Percentiles rank a stretch among this genome's conserved stretches.
These are phyloP conservation scores for Piscicola geometra DNA, from an alignment of 2,888 invertebrate genomes.

Conservation along the genomic window DNA sequence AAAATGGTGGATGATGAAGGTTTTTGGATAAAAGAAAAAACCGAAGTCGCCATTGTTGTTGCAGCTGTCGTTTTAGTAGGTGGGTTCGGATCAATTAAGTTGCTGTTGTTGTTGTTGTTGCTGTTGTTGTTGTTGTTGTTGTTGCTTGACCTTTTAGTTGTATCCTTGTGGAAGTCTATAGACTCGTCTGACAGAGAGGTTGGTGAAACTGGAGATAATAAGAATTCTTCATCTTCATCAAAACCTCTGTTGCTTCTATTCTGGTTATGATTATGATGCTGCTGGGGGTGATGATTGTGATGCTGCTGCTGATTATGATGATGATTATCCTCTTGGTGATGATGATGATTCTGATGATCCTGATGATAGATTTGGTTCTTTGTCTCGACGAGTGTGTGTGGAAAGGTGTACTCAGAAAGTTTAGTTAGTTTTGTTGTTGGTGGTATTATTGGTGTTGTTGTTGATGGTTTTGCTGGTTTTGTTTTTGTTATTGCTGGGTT, in stretches of 20 bases:
- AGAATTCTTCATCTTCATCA: not conserved
- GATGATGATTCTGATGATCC: not conserved
- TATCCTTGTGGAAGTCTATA: not conserved
- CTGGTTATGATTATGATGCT: not conserved
- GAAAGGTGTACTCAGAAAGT: too few species aligned
- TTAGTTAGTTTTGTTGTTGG: too few species aligned
- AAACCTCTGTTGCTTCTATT: not conserved
- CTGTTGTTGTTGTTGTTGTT: not conserved
- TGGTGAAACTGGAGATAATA: not conserved
- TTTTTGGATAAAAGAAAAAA: too few species aligned
- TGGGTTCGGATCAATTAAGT: not conserved
- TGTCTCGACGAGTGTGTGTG: too few species aligned
- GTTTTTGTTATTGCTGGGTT: too few species aligned
- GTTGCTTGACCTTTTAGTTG: not conserved
- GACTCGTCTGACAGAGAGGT: not conserved
- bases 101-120: not conserved
- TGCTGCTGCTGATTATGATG: not conserved
- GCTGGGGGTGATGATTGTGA: not conserved
- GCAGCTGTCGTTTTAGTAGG: not conserved
- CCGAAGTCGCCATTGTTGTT: too few species aligned
- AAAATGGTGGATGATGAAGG: too few species aligned
- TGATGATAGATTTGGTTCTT: too few species aligned
- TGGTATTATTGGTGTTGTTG: too few species aligned
- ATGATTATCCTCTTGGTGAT: not conserved
- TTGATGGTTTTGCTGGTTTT: too few species aligned